A percentile compares a stretch with the other conserved stretches of the same genome.
These are phyloP conservation scores for Trachelus stipa DNA, from an alignment of 2,888 invertebrate genomes.

Conservation along the genomic window DNA sequence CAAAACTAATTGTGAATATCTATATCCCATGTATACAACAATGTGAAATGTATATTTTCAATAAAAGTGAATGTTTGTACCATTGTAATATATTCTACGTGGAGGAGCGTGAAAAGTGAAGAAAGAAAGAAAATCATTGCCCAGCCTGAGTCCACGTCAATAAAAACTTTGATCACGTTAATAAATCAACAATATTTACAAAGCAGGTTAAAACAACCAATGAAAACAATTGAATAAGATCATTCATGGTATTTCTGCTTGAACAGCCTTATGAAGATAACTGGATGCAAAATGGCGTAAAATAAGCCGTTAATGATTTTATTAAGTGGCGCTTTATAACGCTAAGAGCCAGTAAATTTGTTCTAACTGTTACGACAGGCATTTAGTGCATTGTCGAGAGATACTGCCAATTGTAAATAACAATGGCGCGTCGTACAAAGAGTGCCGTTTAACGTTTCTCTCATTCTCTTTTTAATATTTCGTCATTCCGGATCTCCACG, in stretches of 20 bases:
- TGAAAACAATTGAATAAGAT: not conserved
- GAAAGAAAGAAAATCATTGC: not conserved
- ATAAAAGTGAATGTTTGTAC: slow-evolving; percentile 45
- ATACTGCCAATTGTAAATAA: not conserved
- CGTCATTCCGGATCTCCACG: too few species aligned
- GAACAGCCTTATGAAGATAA: slow-evolving; percentile 29
- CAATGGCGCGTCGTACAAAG: not conserved
- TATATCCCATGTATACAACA: slow-evolving; percentile 9
- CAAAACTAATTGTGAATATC: too few species aligned
- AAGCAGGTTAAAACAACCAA: too few species aligned
- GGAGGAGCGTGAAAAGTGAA: not conserved
- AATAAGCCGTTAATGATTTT: slow-evolving; percentile 40
- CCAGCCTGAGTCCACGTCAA: too few species aligned
- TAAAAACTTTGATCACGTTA: too few species aligned
- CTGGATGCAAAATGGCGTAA: slow-evolving; percentile 41
- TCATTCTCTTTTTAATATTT: too few species aligned
- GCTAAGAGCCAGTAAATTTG: slow-evolving; percentile 33
- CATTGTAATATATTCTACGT: slow-evolving; percentile 21
- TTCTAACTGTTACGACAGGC: slow-evolving; percentile 31
- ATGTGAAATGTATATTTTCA: slow-evolving; percentile 49
- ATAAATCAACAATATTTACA: too few species aligned
- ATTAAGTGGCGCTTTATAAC: slow-evolving; percentile 36
- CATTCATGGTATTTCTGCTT: not conserved
- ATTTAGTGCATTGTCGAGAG: slow-evolving; percentile 28
- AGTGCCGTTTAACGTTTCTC: too few species aligned